Base-by-base conservation (phyloP, 2,113 vertebrate genomes). In the Irena cyanogastra region DNA sequence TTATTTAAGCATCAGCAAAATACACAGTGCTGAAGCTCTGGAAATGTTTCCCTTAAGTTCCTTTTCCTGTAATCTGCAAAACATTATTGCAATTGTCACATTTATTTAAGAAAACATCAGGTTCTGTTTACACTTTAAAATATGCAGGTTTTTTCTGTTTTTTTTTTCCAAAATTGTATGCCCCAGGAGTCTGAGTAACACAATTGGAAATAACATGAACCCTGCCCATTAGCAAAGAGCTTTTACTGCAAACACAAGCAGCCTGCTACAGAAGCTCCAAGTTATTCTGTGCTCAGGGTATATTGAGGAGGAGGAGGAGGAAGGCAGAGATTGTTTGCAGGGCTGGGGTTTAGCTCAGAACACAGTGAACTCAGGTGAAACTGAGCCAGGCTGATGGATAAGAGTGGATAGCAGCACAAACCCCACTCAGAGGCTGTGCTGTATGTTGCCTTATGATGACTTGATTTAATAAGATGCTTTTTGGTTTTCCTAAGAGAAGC, bases 61-160 rank as follows among this genome's bases (percentile, higher is more conserved):
- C 39, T 88, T 86, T 78, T 87, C 57, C 54, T 77, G 39, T 94
- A 93, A 92, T 91, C 83, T 91, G 52, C 77, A 95, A 94, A 92
- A 91, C 14, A 54, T 96, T 94, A 91, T 94, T 93, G 92, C 82
- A 80, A 68, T 90, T 95, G 95, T 94, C 94, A 95, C 78, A 90
- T 95, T 97, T 97, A 94, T 95, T 97, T 97, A 94, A 97, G 94
- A 95, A 95, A 95, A 90, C 93, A 97, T 80, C 57, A 89, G 84
- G 89, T 89, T 91, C 65, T 96, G 69, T 95, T 97, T 95, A 79
- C 69, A 82, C 64, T 85, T 90, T 94, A 94, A 94, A 95, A 96
- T 88, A 83, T 13, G 54, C 56, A 82, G 59, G 4, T 1, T 59
- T 87, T 80, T 45, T 13, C 1, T 8, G 2, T 16, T 3, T 28